phyloP scores from a whole-genome alignment of 2,797 vertebrate genomes.

The Phalloptychus januarius region DNA sequence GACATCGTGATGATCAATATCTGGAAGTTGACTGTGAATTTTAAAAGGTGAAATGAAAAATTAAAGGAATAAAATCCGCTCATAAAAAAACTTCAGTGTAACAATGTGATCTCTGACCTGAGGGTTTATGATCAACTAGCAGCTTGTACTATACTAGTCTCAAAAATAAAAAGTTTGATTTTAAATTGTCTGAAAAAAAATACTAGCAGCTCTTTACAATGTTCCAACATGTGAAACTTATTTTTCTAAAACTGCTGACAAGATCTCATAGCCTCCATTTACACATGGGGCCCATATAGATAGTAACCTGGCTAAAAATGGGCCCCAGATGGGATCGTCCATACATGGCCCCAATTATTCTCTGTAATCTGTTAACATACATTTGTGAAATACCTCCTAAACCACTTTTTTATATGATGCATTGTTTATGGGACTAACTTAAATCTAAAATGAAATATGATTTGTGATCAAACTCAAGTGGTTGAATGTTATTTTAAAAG shows the following conservation, averaged over 20 bases:
- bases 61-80: background rate
- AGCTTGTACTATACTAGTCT: background rate
- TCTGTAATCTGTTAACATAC: background rate
- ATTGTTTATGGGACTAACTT: background rate
- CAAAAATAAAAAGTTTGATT: background rate
- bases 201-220: background rate
- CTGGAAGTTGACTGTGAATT: constrained; percentile 89
- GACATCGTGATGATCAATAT: constrained; percentile 89
- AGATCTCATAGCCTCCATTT: background rate
- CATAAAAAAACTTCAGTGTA: background rate
- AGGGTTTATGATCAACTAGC: background rate
- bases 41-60: constrained; percentile 3
- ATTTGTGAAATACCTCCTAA: background rate
- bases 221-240: background rate
- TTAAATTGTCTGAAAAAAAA: background rate
- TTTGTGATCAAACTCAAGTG: background rate
- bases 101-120: background rate
- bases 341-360: background rate
- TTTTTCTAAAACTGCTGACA: background rate
- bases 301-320: background rate
- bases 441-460: background rate
- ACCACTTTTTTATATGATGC: background rate
- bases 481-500: background rate
- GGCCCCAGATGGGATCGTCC: background rate
- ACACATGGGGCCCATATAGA: background rate